Base-by-base conservation (phyloP, 2,113 vertebrate genomes). In the Tetraodon nigroviridis region DNA sequence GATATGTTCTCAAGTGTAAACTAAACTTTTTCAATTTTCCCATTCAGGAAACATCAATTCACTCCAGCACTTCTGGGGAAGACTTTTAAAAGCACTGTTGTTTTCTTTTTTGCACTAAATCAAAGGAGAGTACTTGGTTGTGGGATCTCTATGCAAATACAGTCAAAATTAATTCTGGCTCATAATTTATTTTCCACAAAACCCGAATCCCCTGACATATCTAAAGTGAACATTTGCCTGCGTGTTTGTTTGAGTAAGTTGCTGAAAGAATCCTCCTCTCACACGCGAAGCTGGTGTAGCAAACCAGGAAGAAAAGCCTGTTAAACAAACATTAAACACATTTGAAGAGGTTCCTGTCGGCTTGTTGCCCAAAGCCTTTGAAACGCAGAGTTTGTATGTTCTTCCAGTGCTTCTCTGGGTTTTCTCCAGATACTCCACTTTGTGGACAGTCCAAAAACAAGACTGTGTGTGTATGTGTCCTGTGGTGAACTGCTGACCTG, bases 171-270 rank as follows among this genome's bases (percentile, higher is more conserved):
- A 61, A 78, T 78, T 76, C 68, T 79, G 75, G 75, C 71, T 79
- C 44, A 6, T 48, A 60, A 80, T 81, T 76, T 54, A 19, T 52
- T 61, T 82, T 76, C 55, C 50, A 71, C 63, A 71, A 67, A 79
- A 82, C 17, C 7, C 32, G 12, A 14, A 60, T 50, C 80, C 71
- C 60, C 80, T 79, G 79, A 79, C 79, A 79, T 69, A 67, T 79
- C 69, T 74, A 65, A 81, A 81, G 70, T 62, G 78, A 82, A 80
- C 75, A 81, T 82, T 79, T 84, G 65, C 81, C 71, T 73, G 67
- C 71, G 68, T 75, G 73, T 69, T 82, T 82, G 67, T 80, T 66
- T 62, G 75, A 55, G 74, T 78, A 74, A 80, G 74, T 84, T 83
- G 53, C 58, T 59, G 55, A 54, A 53, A 57, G 70, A 75, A 75